phyloP scores from a whole-genome alignment of 2,797 vertebrate species.

The Chelonia mydas region DNA sequence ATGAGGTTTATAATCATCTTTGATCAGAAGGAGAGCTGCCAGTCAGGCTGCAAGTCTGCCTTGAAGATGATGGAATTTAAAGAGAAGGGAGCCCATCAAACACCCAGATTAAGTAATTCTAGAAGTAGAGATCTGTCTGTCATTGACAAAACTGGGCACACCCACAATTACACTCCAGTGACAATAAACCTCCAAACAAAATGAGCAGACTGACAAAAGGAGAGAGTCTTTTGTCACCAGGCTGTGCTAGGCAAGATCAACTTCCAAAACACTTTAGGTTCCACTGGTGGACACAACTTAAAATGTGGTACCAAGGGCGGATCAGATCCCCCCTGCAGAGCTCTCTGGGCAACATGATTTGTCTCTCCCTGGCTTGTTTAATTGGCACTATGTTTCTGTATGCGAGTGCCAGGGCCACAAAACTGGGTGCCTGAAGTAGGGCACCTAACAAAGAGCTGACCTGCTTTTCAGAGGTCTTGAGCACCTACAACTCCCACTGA shows the following conservation, averaged over 20 bases:
- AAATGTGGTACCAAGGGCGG: not conserved
- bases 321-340: not conserved
- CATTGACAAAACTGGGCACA: not conserved
- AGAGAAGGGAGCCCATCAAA: not conserved
- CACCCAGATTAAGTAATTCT: slow-evolving; percentile 1
- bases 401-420: not conserved
- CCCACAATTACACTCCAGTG: not conserved
- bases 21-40: not conserved
- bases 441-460: not conserved
- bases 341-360: not conserved
- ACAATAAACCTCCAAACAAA: not conserved
- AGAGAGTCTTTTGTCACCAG: not conserved
- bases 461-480: not conserved
- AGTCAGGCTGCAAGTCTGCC: not conserved
- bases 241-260: not conserved
- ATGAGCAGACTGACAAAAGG: not conserved
- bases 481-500: not conserved
- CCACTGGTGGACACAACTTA: not conserved
- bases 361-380: not conserved
- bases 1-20: not conserved
- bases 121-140: not conserved
- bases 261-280: not conserved
- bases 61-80: accelerated
- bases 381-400: not conserved
- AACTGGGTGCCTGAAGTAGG: not conserved